Percentiles rank a stretch among this genome's conserved stretches.
These are phyloP conservation scores for Drosophila hamatofila DNA, from an alignment of 2,888 invertebrate species.

Conservation along the genomic window DNA sequence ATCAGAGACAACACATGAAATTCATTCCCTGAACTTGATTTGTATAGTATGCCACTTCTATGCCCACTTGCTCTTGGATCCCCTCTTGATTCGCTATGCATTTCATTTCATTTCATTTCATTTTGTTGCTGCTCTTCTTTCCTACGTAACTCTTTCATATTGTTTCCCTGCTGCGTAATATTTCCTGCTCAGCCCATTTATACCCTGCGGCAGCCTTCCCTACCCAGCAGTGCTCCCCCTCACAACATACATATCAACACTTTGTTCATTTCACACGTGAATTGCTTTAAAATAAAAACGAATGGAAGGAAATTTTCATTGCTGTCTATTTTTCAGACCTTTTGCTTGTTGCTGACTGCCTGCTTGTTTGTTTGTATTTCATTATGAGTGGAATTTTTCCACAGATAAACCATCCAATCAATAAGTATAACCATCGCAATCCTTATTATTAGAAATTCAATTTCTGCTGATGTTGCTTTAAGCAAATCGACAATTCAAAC, in stretches of 20 bases:
- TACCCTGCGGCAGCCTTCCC: slow-evolving; percentile 29
- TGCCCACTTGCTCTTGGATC: slow-evolving; percentile 3
- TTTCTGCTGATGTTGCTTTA: slow-evolving; percentile 2
- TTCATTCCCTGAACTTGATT: slow-evolving; percentile 70
- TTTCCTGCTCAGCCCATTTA: slow-evolving; percentile 55
- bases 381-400: slow-evolving; percentile 63
- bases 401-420: slow-evolving; percentile 23
- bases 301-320: slow-evolving; percentile 50
- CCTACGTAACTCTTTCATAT: slow-evolving; percentile 58
- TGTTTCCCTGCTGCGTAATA: slow-evolving; percentile 47
- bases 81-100: slow-evolving; percentile 17
- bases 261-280: slow-evolving; percentile 79
- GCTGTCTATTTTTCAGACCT: slow-evolving; percentile 59
- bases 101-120: slow-evolving; percentile 17
- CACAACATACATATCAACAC: slow-evolving; percentile 68
- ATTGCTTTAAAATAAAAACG: slow-evolving; percentile 63
- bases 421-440: slow-evolving; percentile 8
- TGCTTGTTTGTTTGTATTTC: slow-evolving; percentile 65
- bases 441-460: slow-evolving; percentile 11
- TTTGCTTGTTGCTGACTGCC: slow-evolving; percentile 31
- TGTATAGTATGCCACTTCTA: slow-evolving; percentile 38
- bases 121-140: slow-evolving; percentile 20
- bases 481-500: slow-evolving; percentile 1
- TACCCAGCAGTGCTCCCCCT: slow-evolving; percentile 7
- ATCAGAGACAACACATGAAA: slow-evolving; percentile 42